phyloP scores from a whole-genome alignment of 2,113 vertebrate species.

The Aspidoscelis tigris region DNA sequence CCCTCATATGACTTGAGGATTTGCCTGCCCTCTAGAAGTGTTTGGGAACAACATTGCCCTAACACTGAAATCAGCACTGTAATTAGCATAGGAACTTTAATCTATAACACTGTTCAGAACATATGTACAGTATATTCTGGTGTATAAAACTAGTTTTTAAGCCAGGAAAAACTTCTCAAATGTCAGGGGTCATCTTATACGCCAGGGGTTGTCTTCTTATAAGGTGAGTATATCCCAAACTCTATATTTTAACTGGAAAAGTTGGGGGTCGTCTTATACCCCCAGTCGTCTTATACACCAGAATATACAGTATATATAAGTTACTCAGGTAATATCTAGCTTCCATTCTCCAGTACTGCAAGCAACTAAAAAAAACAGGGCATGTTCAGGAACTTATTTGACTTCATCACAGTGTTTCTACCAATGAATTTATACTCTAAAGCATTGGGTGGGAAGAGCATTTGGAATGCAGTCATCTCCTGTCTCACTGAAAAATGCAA shows the following conservation, averaged over 20 bases:
- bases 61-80: neutral
- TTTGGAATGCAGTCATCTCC: neutral
- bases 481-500: neutral
- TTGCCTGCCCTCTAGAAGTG: neutral
- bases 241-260: too few species aligned
- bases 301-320: neutral
- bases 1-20: neutral
- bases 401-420: neutral
- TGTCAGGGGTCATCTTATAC: too few species aligned
- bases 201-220: too few species aligned
- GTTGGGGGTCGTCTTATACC: too few species aligned
- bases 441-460: neutral
- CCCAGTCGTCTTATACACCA: too few species aligned
- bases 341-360: neutral
- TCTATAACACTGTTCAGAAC: neutral
- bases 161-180: too few species aligned
- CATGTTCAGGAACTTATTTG: neutral
- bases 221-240: too few species aligned
- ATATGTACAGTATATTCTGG: neutral
- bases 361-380: neutral
- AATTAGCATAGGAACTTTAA: neutral
- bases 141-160: too few species aligned
- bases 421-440: neutral
- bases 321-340: neutral
- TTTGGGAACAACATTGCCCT: neutral